Evolutionary conservation across 2,888 invertebrate species (phyloP), one percentile per base, ranked within the genome.

Genomic region (Chaitophorus viminalis): DNA sequence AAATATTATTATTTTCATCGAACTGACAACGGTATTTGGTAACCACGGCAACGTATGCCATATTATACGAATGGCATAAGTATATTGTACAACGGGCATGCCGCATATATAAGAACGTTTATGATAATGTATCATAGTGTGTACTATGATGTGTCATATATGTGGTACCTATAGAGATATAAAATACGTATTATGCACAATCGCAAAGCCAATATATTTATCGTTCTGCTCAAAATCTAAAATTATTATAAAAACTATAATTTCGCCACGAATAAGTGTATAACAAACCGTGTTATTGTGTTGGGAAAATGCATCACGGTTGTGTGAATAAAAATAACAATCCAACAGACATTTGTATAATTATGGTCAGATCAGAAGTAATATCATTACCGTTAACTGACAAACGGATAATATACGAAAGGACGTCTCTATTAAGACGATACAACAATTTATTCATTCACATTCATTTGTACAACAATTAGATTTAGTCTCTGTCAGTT

Each of bases 361-460:
- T 86, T 79, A 72, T 65, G 18, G 68, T 6, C 29, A 29, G 33
- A 72, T 86, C 52, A 86, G 52, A 36, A 75, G n/a, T 84, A 46
- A 79, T 70, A 29, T n/a, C n/a, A n/a, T 60, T 86, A 86, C 86
- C 79, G 79, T 86, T 86, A 79, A n/a, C 18, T 29, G 11, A 74
- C n/a, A 31, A 31, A 25, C 29, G 72, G 72, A 72, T 60, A 78
- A 54, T 78, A 54, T 78, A 72, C 36, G 21, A 52, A 33, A 18
- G 68, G 46, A 70, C 18, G 36, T 78, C 68, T 77, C 68, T 83
- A 76, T 84, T 65, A 65, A 76, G 29, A 84, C 75, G 31, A 39
- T 9, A 21, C 70, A 78, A 52, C 77, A 70, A 78, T 52, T 86
- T 86, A 72, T 86, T 86, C 39, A 60, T 60, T 86, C 72, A 17